Percentiles rank a stretch among this genome's conserved stretches.
These are phyloP conservation scores for Dendroctonus valens DNA, from an alignment of 1,140 invertebrate genomes.

Conservation along the genomic window DNA sequence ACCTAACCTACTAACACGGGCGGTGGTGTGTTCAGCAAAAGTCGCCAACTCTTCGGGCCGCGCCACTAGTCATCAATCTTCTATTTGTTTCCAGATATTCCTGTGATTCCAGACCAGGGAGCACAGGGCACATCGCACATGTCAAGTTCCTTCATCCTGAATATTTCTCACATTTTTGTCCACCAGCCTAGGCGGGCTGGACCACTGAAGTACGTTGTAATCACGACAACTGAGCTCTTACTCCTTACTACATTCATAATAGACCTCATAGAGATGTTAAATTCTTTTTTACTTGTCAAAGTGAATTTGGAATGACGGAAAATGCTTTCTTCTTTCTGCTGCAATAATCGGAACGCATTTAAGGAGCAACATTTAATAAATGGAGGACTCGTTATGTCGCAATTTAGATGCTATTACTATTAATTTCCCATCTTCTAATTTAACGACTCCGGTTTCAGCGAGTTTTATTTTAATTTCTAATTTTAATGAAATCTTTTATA, in stretches of 20 bases:
- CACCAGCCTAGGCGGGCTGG: constrained; percentile 46
- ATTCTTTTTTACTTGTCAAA: constrained; percentile 1
- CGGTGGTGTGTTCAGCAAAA: constrained; percentile 50
- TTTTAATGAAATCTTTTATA: too few relatives aligned
- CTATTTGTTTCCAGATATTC: constrained; percentile 52
- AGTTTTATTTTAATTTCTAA: too few relatives aligned
- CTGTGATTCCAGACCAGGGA: constrained; percentile 45
- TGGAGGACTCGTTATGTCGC: too few relatives aligned
- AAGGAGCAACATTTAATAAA: too few relatives aligned
- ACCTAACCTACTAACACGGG: constrained; percentile 50
- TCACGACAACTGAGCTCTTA: constrained; percentile 15
- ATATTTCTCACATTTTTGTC: constrained; percentile 36
- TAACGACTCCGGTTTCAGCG: too few relatives aligned
- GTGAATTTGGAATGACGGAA: background rate
- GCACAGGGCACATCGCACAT: constrained; percentile 29
- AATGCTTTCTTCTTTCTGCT: constrained; percentile 7
- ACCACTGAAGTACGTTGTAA: constrained; percentile 30
- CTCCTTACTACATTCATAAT: constrained; percentile 24
- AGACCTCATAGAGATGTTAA: constrained; percentile 28
- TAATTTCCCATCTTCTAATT: too few relatives aligned
- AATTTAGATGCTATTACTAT: too few relatives aligned
- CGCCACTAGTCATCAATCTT: constrained; percentile 51
- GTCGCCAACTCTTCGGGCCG: constrained; percentile 46
- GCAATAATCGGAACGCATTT: too few relatives aligned
- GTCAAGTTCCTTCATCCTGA: constrained; percentile 37